Conservation (phyloP, 2,797 vertebrate genomes). For the Danio aesculapii region DNA sequence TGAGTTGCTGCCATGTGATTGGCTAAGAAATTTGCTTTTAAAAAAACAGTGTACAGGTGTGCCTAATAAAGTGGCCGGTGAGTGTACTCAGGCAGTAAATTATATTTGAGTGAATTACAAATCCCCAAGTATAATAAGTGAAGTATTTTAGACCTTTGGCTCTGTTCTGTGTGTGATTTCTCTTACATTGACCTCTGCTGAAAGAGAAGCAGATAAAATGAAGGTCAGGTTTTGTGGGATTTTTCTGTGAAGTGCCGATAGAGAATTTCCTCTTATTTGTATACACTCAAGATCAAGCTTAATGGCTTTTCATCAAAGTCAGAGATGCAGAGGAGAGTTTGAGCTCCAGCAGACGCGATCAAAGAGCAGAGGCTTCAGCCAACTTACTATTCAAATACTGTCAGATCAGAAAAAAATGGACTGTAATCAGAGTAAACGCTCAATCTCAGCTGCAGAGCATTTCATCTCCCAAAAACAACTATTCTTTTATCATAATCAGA, state of each 20-base stretch:
- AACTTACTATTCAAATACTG: neutral
- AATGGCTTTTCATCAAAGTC: conserved; percentile 19
- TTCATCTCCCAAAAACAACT: neutral
- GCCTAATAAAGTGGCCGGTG: too few species aligned
- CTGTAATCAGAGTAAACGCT: neutral
- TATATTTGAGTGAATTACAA: too few species aligned
- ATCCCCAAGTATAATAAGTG: too few species aligned
- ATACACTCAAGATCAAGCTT: neutral
- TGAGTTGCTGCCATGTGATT: too few species aligned
- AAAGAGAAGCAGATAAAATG: conserved; percentile 26
- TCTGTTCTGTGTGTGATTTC: conserved; percentile 31
- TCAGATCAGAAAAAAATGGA: neutral
- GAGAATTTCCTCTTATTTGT: conserved; percentile 15
- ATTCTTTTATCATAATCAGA: neutral
- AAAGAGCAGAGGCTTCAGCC: conserved; percentile 15
- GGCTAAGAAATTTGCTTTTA: too few species aligned
- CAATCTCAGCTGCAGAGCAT: neutral
- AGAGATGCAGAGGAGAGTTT: neutral
- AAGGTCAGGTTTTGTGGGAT: conserved; percentile 47
- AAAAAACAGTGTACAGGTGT: too few species aligned
- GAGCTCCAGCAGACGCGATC: conserved; percentile 27
- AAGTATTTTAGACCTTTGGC: neutral
- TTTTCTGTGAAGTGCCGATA: conserved; percentile 32
- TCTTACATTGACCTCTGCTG: conserved; percentile 39
- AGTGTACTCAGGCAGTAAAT: too few species aligned